phyloP scores from a whole-genome alignment of 2,113 vertebrate species.

The Mesitornis unicolor region DNA sequence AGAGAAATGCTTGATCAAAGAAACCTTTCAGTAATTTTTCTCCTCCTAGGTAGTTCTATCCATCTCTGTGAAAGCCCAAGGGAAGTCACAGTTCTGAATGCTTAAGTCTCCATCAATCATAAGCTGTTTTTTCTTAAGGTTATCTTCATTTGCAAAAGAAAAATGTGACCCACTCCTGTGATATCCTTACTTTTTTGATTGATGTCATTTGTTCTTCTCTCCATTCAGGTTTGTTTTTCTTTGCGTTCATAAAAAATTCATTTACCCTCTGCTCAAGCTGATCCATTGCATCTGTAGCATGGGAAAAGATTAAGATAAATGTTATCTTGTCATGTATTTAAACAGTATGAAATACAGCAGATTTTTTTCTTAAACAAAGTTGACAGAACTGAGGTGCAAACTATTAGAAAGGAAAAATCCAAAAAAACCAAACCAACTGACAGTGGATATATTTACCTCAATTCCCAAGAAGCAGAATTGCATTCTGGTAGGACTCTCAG shows the following conservation, averaged over 20 bases:
- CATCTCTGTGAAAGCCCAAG: not conserved
- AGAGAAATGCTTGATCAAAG: not conserved
- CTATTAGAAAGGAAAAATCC: not conserved
- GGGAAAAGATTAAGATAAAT: slow-evolving; percentile 42
- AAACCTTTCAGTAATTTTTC: not conserved
- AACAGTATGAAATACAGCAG: not conserved
- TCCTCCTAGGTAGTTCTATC: not conserved
- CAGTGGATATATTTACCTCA: slow-evolving; percentile 42
- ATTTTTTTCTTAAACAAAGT: slow-evolving; percentile 1
- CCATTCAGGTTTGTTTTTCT: slow-evolving; percentile 99
- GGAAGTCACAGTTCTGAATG: not conserved
- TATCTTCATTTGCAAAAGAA: not conserved
- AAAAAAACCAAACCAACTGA: not conserved
- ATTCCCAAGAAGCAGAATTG: slow-evolving; percentile 59
- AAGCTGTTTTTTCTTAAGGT: not conserved
- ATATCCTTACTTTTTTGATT: slow-evolving; percentile 92
- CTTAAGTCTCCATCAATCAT: not conserved
- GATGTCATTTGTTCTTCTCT: slow-evolving; percentile 98
- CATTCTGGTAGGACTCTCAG: slow-evolving; percentile 51
- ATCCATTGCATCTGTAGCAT: slow-evolving; percentile 91
- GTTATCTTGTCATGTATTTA: not conserved
- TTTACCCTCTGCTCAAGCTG: slow-evolving; percentile 97
- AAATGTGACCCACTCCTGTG: not conserved
- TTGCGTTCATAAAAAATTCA: slow-evolving; percentile 97
- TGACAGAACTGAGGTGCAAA: slow-evolving; percentile 41